A percentile compares a stretch with the other conserved stretches of the same genome.
phyloP scores from a whole-genome alignment of 2,797 vertebrate genomes.

The Prionace glauca region DNA sequence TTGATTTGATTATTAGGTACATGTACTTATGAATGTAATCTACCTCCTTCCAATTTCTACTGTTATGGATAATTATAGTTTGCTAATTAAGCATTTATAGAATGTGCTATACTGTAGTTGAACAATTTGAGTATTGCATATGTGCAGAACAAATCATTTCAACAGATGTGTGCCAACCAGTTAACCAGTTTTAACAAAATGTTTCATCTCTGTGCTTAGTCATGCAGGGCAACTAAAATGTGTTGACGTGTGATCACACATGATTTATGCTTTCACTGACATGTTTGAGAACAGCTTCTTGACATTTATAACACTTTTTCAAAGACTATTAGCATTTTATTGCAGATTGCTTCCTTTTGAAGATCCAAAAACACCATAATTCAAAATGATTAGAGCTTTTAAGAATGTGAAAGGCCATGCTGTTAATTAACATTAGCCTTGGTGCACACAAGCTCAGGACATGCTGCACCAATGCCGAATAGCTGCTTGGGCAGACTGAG shows the following conservation, averaged over 20 bases:
- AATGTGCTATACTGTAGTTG: background rate
- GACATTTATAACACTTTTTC: background rate
- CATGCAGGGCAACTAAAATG: background rate
- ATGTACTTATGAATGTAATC: background rate
- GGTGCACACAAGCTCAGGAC: background rate
- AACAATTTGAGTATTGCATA: constrained; percentile 1
- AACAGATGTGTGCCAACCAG: background rate
- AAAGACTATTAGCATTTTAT: background rate
- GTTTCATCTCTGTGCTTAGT: background rate
- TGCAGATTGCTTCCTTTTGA: background rate
- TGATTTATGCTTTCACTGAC: constrained; percentile 14
- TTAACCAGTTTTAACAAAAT: constrained; percentile 17
- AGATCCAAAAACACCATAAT: constrained; percentile 7
- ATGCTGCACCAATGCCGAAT: background rate
- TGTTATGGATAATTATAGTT: background rate
- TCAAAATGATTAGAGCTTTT: constrained; percentile 9
- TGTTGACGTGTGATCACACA: background rate
- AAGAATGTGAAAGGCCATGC: constrained; percentile 10
- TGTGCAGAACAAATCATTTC: background rate
- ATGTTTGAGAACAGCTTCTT: background rate
- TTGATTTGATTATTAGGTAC: background rate
- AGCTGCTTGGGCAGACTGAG: background rate
- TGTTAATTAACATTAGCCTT: constrained; percentile 25
- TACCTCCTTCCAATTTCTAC: background rate
- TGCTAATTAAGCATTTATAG: background rate